These are phyloP conservation scores for Todus mexicanus DNA, from an alignment of 2,797 vertebrate genomes.

Conservation along the genomic window DNA sequence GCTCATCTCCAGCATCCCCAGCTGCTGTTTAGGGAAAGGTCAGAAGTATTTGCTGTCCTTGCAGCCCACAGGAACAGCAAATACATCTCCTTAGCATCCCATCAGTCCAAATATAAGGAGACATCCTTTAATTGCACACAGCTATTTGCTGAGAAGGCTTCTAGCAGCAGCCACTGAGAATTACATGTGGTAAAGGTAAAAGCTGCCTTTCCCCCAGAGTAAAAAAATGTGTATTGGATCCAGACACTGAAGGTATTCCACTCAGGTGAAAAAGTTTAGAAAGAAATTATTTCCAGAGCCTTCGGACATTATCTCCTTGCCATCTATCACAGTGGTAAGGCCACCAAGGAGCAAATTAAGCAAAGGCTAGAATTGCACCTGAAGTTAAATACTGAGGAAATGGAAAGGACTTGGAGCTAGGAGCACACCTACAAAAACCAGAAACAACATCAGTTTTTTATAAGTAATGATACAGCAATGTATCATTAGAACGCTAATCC, in stretches of 20 bases:
- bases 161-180: not conserved
- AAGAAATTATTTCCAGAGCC: not conserved
- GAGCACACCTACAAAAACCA: not conserved
- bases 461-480: not conserved
- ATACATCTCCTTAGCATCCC: not conserved
- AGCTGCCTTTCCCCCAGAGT: not conserved
- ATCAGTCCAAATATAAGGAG: not conserved
- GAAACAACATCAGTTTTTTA: not conserved
- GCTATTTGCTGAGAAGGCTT: not conserved
- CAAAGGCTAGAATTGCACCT: not conserved
- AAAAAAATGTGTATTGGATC: not conserved
- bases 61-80: not conserved
- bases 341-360: not conserved
- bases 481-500: not conserved
- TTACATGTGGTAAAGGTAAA: not conserved
- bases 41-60: not conserved
- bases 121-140: not conserved
- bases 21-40: not conserved
- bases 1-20: not conserved
- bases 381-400: not conserved
- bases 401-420: not conserved
- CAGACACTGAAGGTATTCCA: not conserved
- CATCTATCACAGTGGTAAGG: not conserved
- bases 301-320: not conserved
- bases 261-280: not conserved